Conservation (phyloP, 2,888 invertebrate species). For the Fragum whitleyi region DNA sequence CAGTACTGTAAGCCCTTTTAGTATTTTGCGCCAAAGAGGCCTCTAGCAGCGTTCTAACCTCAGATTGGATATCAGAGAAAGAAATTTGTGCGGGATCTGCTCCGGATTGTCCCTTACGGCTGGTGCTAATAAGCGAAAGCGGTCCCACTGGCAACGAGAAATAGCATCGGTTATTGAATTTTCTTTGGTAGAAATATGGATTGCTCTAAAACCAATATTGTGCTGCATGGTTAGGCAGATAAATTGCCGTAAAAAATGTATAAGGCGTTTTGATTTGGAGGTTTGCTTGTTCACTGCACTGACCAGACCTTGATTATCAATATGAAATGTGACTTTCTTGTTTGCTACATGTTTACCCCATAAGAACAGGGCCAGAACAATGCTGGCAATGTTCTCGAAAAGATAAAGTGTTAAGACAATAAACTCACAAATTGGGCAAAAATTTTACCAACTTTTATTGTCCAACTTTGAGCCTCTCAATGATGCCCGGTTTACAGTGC, state of each 20-base stretch:
- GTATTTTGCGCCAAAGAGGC: conserved; percentile 8
- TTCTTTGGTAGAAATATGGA: conserved; percentile 12
- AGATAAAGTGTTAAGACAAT: no score
- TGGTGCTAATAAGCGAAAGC: neutral
- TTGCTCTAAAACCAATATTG: conserved; percentile 26
- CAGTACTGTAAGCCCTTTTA: neutral
- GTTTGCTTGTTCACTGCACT: conserved; percentile 29
- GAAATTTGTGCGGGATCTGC: neutral
- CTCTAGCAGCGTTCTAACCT: neutral
- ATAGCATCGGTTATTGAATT: conserved; percentile 33
- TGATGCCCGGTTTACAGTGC: no score
- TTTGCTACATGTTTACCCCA: conserved; percentile 2
- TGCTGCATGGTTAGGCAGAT: conserved; percentile 26
- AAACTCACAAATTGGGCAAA: no score
- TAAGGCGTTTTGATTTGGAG: conserved; percentile 34
- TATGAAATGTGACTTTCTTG: conserved; percentile 19
- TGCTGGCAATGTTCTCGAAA: no score
- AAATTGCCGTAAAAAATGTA: conserved; percentile 23
- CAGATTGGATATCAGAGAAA: neutral
- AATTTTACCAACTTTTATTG: no score
- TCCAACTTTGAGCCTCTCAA: no score
- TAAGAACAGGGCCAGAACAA: conserved; percentile 2
- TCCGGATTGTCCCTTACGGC: neutral
- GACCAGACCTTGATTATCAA: conserved; percentile 36
- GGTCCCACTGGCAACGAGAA: conserved; percentile 29